These are phyloP conservation scores for Machimus atricapillus DNA, from an alignment of 2,888 invertebrate species.

Conservation along the genomic window DNA sequence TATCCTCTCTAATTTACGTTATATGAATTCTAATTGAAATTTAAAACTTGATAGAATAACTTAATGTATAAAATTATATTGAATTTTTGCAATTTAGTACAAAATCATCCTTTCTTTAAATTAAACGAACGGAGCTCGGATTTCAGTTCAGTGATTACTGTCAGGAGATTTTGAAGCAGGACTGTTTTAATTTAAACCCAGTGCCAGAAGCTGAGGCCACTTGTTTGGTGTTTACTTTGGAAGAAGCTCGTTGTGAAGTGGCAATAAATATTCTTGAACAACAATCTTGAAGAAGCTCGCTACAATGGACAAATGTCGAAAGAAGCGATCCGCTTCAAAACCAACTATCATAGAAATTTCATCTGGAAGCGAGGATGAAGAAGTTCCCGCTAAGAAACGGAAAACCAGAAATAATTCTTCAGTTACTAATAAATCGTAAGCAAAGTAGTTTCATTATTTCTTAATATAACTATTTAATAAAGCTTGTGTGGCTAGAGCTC, in stretches of 20 bases:
- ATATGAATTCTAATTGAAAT: not conserved
- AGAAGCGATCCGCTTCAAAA: not conserved
- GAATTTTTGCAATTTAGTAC: not conserved
- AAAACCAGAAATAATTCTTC: not conserved
- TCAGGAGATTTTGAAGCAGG: not conserved
- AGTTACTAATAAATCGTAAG: not conserved
- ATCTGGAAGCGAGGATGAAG: conserved; percentile 13
- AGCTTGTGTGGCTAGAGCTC: no score
- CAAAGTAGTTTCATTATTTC: no score
- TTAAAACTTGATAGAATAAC: not conserved
- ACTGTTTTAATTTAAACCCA: not conserved
- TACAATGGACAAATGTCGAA: not conserved
- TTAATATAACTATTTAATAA: no score
- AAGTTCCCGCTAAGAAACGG: not conserved
- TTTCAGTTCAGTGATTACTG: not conserved
- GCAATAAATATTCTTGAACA: no score
- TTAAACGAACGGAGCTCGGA: not conserved
- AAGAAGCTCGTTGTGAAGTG: no score
- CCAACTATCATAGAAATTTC: conserved; percentile 10
- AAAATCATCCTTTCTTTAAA: not conserved
- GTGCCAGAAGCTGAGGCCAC: no score
- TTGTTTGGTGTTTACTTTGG: not conserved
- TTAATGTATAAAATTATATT: not conserved
- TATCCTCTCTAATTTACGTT: no score
- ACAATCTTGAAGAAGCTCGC: not conserved